Evolutionary conservation across 2,888 invertebrate species (phyloP).

Genomic region (Labia minor): DNA sequence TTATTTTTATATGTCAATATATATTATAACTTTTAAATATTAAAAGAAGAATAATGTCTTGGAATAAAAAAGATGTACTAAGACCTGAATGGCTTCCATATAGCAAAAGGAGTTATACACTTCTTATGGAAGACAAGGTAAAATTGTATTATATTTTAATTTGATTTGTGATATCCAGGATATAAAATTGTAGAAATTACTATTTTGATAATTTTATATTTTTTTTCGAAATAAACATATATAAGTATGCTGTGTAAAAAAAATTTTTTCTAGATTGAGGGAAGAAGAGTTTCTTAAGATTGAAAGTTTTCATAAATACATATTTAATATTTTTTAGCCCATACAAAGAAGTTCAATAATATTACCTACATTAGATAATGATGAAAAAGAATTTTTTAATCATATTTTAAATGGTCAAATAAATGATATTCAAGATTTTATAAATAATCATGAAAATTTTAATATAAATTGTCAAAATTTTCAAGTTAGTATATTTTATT

Average conservation of each 20-base stretch:
- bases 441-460: conserved; percentile 38
- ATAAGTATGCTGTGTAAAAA: too few species aligned
- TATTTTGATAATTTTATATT: too few species aligned
- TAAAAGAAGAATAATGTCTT: not conserved
- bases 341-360: conserved; percentile 36
- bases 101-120: not conserved
- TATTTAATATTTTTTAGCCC: conserved; percentile 20
- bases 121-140: not conserved
- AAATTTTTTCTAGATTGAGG: too few species aligned
- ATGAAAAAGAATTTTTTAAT: conserved; percentile 44
- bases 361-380: conserved; percentile 42
- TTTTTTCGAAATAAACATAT: too few species aligned
- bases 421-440: conserved; percentile 37
- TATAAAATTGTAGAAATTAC: too few species aligned
- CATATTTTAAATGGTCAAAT: conserved; percentile 41
- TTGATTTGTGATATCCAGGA: too few species aligned
- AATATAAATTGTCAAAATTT: conserved; percentile 49
- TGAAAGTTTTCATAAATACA: too few species aligned
- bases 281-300: too few species aligned
- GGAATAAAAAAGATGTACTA: not conserved
- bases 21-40: not conserved
- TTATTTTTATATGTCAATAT: not conserved
- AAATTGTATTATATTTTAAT: too few species aligned
- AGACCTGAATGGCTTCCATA: not conserved
- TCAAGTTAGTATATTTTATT: conserved; percentile 35